phyloP scores from a whole-genome alignment of 2,888 invertebrate genomes.

The Cephonodes hylas region DNA sequence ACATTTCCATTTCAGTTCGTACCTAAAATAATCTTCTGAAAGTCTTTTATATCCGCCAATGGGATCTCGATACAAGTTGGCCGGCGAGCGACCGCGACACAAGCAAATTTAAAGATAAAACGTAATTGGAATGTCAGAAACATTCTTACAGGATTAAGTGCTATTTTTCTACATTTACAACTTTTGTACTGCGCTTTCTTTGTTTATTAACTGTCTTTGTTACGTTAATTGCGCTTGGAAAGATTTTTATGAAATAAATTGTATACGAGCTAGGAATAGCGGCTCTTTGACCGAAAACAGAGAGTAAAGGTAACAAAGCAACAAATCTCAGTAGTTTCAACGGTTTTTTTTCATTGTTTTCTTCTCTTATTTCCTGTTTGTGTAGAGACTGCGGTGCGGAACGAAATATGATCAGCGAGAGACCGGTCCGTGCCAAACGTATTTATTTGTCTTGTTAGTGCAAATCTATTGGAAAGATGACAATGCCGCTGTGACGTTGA shows the following conservation, averaged over 20 bases:
- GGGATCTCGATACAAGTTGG: conserved; percentile 8
- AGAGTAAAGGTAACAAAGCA: conserved; percentile 19
- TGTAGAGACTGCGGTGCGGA: conserved; percentile 32
- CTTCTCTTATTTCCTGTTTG: conserved; percentile 50
- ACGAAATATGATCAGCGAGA: conserved; percentile 59
- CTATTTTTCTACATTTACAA: conserved; percentile 19
- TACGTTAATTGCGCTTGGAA: neutral
- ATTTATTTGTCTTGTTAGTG: conserved; percentile 67
- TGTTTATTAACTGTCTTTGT: neutral
- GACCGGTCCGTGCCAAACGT: conserved; percentile 37
- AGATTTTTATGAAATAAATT: neutral
- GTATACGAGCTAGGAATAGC: too few species aligned
- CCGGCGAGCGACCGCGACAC: conserved; percentile 12
- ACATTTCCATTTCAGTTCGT: neutral
- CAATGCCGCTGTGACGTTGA: neutral
- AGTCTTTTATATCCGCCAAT: neutral
- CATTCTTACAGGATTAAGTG: conserved; percentile 38
- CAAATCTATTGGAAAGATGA: conserved; percentile 63
- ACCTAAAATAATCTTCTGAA: neutral
- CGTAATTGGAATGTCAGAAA: conserved; percentile 66
- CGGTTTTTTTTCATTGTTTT: conserved; percentile 24
- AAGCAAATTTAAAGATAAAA: conserved; percentile 57
- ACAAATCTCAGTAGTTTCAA: conserved; percentile 1
- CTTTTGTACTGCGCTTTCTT: neutral
- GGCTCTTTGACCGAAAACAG: neutral